A percentile compares a stretch with the other conserved stretches of the same genome.
Evolutionary conservation across 2,113 vertebrate genomes (phyloP).

Genomic region (Tricholaema leucomelas): DNA sequence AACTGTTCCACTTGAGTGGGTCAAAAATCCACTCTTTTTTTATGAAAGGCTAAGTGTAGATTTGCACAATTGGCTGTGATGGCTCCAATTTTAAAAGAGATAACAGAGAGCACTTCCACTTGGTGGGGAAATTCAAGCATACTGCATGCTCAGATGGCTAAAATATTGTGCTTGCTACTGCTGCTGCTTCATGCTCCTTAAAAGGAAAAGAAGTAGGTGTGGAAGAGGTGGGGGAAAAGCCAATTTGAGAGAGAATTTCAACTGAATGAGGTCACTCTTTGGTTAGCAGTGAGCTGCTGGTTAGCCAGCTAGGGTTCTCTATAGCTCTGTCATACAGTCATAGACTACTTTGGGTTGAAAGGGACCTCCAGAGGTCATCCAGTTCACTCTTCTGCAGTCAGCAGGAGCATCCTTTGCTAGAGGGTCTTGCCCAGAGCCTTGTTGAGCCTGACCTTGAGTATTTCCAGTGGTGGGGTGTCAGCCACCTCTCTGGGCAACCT

Average conservation of each 20-base stretch:
- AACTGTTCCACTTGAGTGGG: constrained; percentile 70
- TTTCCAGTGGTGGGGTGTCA: too few species aligned
- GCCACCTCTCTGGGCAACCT: too few species aligned
- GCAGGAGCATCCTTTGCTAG: too few species aligned
- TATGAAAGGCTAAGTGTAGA: constrained; percentile 60
- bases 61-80: constrained; percentile 75
- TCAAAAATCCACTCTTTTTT: constrained; percentile 74
- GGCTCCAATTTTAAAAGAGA: constrained; percentile 74
- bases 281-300: constrained; percentile 55
- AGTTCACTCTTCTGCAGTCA: too few species aligned
- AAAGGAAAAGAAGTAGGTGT: neutral
- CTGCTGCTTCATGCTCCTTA: constrained; percentile 42
- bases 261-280: constrained; percentile 42
- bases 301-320: neutral
- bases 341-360: too few species aligned
- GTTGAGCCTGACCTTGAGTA: too few species aligned
- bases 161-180: constrained; percentile 68
- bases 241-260: constrained; percentile 54
- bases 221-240: constrained; percentile 33
- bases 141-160: constrained; percentile 50
- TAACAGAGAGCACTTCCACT: constrained; percentile 69
- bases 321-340: neutral
- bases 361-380: too few species aligned
- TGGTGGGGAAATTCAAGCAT: constrained; percentile 69
- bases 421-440: too few species aligned